phyloP scores from a whole-genome alignment of 1,140 invertebrate genomes.

The Sinonovacula constricta region DNA sequence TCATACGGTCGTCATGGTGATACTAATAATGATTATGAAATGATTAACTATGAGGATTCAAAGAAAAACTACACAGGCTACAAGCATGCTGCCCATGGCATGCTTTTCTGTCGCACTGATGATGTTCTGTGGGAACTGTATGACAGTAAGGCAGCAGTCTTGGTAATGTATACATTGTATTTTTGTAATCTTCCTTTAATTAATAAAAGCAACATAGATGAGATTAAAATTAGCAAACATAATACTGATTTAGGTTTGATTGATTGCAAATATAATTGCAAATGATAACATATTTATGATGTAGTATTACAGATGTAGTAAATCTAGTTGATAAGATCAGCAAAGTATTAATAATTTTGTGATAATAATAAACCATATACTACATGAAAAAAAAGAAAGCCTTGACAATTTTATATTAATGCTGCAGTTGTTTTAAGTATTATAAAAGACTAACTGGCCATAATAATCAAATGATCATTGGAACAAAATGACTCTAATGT shows the following conservation, averaged over 20 bases:
- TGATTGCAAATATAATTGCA: no score
- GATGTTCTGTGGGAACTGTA: conserved; percentile 66
- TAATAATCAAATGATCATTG: no score
- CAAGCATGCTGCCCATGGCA: conserved; percentile 73
- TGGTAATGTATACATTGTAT: conserved; percentile 56
- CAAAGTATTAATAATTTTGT: no score
- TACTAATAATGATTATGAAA: conserved; percentile 53
- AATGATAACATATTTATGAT: no score
- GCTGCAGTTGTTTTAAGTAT: no score
- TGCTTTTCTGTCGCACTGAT: conserved; percentile 68
- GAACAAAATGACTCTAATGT: background rate
- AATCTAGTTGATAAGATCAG: no score
- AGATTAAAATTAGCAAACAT: no score
- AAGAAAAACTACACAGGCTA: conserved; percentile 48
- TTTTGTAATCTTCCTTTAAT: background rate
- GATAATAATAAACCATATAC: no score
- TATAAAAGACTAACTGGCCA: no score
- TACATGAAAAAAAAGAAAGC: no score
- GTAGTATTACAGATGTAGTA: no score
- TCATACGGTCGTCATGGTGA: conserved; percentile 65
- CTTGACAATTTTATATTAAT: no score
- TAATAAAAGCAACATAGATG: background rate
- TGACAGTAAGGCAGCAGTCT: conserved; percentile 56
- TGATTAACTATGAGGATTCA: conserved; percentile 44
- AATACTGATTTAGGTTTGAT: background rate